Evolutionary conservation across 2,888 invertebrate species (phyloP), one percentile per base, ranked within the genome.

Genomic region (Sarcophaga subvicina): DNA sequence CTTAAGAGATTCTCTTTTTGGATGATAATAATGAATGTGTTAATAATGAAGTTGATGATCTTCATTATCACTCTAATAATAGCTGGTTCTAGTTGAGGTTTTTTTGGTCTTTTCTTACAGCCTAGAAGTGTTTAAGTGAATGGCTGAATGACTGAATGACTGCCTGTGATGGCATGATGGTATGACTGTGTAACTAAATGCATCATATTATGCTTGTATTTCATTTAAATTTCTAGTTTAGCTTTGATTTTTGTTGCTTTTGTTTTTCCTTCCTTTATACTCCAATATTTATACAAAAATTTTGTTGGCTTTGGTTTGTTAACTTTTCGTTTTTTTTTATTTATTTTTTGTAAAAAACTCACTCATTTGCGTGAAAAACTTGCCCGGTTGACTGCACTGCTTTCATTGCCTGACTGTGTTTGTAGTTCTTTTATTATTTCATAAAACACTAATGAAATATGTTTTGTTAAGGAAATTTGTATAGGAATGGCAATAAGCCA

Each of bases 361-460:
- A n/a, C 59, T 85, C 87, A 84, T 62, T 84, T 87, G 87, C 87
- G 72, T 82, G 66, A 69, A 81, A 79, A 78, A 66, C 54, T 71
- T 81, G 75, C 69, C 66, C 75, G 75, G 47, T 72, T 87, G 70
- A 47, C 62, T 79, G 78, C 47, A 54, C 17, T 54, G 54, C 54
- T 54, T 54, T 54, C 54, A 54, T 54, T 54, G 54, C 54, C 54
- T 54, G 54, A 14, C 69, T 81, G 83, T 79, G 80, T 81, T 76
- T 25, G 83, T 22, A 49, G n/a, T n/a, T 77, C 81, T 83, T 73
- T 62, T 70, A 64, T 71, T 78, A 72, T 78, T 77, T 81, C 54
- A 81, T 76, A 87, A 84, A 79, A 79, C 63, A 70, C 80, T 80
- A 87, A 81, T 87, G 62, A 87, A 84, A 83, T 84, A 75, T 60